A percentile compares a stretch with the other conserved stretches of the same genome.
Evolutionary conservation across 2,888 invertebrate genomes (phyloP).

Genomic region (Alcis repandata): DNA sequence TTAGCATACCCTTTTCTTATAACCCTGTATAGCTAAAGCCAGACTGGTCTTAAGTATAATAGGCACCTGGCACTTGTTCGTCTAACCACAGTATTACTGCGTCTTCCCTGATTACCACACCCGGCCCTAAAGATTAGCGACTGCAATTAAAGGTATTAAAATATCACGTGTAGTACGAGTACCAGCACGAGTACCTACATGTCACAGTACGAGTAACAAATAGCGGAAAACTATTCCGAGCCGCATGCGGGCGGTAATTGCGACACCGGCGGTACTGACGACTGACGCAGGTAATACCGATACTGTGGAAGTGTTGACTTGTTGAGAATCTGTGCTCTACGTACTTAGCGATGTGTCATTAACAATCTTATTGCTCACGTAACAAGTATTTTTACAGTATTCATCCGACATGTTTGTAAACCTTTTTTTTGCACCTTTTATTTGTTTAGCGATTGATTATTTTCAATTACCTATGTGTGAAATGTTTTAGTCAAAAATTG

Average conservation of each 20-base stretch:
- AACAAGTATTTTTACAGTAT: background rate
- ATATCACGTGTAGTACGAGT: constrained; percentile 24
- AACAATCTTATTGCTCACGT: background rate
- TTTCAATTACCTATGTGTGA: too few species aligned
- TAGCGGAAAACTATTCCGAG: constrained; percentile 50
- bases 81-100: background rate
- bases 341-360: constrained; percentile 5
- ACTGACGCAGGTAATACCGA: background rate
- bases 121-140: constrained; percentile 19
- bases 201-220: constrained; percentile 31
- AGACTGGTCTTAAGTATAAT: background rate
- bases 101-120: constrained; percentile 11
- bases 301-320: background rate
- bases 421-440: too few species aligned
- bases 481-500: too few species aligned
- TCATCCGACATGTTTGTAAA: background rate
- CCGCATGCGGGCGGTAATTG: constrained; percentile 51
- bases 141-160: constrained; percentile 30
- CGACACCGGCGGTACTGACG: constrained; percentile 30
- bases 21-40: too few species aligned
- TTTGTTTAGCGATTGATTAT: too few species aligned
- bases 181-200: too few species aligned
- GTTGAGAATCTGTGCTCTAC: background rate
- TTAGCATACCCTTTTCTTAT: too few species aligned
- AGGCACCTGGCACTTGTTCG: background rate